A percentile compares a stretch with the other conserved stretches of the same genome.
Evolutionary conservation across 1,140 invertebrate genomes (phyloP).

Genomic region (Drosophila lowei): DNA sequence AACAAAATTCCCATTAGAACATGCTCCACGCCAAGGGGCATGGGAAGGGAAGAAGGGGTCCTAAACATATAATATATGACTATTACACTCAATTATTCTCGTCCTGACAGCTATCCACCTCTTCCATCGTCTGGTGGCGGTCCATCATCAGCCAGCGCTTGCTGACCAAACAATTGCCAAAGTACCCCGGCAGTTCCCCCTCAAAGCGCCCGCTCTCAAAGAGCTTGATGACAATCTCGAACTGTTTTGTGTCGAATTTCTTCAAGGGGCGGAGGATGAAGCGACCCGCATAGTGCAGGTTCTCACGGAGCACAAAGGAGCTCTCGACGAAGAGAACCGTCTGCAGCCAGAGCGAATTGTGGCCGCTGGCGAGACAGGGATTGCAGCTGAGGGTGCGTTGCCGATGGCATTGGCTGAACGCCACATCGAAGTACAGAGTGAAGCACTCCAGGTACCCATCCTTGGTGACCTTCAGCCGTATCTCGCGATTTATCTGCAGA

Average conservation of each 20-base stretch:
- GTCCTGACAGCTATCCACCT: conserved; percentile 61
- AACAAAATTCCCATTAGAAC: background rate
- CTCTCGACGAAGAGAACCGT: conserved; percentile 65
- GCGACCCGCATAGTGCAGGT: conserved; percentile 28
- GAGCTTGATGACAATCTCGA: conserved; percentile 46
- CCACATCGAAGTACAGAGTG: conserved; percentile 66
- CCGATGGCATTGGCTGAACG: conserved; percentile 56
- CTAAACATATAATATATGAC: too few relatives aligned
- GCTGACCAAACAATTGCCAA: conserved; percentile 16
- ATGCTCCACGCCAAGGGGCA: background rate
- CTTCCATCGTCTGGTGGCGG: conserved; percentile 32
- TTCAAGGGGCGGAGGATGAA: conserved; percentile 25
- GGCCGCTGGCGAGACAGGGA: conserved; percentile 10
- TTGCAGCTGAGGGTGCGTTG: conserved; percentile 49
- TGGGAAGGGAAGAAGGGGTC: too few relatives aligned
- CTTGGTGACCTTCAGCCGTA: conserved; percentile 23
- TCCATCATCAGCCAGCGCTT: conserved; percentile 53
- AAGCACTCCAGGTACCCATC: conserved; percentile 58
- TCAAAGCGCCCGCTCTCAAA: background rate
- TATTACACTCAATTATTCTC: conserved; percentile 8
- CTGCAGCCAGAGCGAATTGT: conserved; percentile 62
- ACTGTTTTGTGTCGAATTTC: conserved; percentile 22
- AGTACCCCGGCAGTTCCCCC: background rate
- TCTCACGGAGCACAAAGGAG: conserved; percentile 43
- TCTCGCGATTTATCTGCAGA: conserved; percentile 21